Evolutionary conservation across 2,797 vertebrate genomes (phyloP), one percentile per base, ranked within the genome.

Genomic region (Enteromius radiatus): DNA sequence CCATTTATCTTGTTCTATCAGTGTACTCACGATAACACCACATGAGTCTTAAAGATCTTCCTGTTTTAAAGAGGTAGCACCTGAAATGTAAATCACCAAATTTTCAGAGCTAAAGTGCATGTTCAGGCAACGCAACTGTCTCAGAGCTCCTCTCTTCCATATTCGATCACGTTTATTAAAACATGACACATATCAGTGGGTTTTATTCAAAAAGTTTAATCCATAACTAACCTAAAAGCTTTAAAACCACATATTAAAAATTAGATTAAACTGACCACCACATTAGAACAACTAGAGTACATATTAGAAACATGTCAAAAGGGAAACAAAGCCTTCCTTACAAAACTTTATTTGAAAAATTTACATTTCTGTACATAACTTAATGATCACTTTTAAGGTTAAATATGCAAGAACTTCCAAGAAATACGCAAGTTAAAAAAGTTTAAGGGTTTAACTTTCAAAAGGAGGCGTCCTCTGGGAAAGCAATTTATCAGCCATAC

Each of bases 341-440:
- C 38, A 71, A 80, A 68, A 76, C 73, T 82, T 82, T 82, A 82
- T 82, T 82, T 76, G 45, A 65, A 82, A 68, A 68, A 31, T n/a
- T n/a, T 19, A 59, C 80, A 82, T 56, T 49, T 31, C 52, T 76
- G 47, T 56, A 76, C 36, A 82, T 59, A 59, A 76, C 23, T 54
- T 68, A 82, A 5, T 15, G 33, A 52, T 19, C 31, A 67, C 23
- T 21, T 56, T 56, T 36, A 67, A 1, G 14, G 36, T 68, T 82
- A 82, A 76, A 76, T 82, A 59, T 17, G 12, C n/a, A 81, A 65
- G 1, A 21, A 36, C 3, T n/a, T n/a, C n/a, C n/a, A n/a, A n/a
- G n/a, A n/a, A n/a, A n/a, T n/a, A n/a, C n/a, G n/a, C n/a, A n/a
- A n/a, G n/a, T n/a, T 21, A 63, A 68, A 41, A 68, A 1, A 2